Base-by-base conservation (phyloP, 2,113 vertebrate species). In the Channa argus region DNA sequence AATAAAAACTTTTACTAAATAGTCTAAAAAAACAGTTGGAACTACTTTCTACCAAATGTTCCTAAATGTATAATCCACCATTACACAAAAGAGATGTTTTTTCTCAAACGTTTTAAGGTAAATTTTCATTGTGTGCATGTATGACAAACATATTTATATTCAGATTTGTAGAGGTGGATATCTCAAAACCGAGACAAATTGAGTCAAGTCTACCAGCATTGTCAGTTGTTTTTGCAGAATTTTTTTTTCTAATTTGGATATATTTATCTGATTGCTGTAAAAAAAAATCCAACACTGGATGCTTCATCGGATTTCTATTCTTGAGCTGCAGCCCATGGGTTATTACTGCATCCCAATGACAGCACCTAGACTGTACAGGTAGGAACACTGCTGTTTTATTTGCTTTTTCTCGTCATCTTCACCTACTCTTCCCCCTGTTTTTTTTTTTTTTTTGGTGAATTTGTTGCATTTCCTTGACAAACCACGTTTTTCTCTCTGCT, bases 401-500 rank as follows among this genome's bases (percentile, higher is more conserved):
- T 76, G 64, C 63, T 53, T 55, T 36, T 74, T 60, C 62, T 47
- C 79, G 38, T 5, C 43, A 14, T 65, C 14, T 52, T 60, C 6
- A 13, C 47, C 60, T 56, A 49, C 52, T 47, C 33, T 47, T 52
- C 47, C 49, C 3, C 51, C 36, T 75, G 11, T 62, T 66, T 77
- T 63, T 64, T 59, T 81, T 62, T 49, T 95, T 24, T 24, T 24
- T 24, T 24, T 95, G 95, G 93, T 49, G n/a, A 24, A 44, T 64
- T 74, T 59, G 74, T n/a, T 60, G 50, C 59, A 53, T 71, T 74
- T 78, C 51, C 12, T 63, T 49, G 34, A 43, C n/a, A 61, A 47
- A 50, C 46, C 47, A 8, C 33, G 55, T 72, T 76, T 71, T 52
- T 53, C 46, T 79, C 69, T 62, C 6, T 61, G 60, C 14, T 61